Evolutionary conservation across 92 coral and sea anemone genomes (phyloP).

Genomic region (Umimayanthus kanabou): DNA sequence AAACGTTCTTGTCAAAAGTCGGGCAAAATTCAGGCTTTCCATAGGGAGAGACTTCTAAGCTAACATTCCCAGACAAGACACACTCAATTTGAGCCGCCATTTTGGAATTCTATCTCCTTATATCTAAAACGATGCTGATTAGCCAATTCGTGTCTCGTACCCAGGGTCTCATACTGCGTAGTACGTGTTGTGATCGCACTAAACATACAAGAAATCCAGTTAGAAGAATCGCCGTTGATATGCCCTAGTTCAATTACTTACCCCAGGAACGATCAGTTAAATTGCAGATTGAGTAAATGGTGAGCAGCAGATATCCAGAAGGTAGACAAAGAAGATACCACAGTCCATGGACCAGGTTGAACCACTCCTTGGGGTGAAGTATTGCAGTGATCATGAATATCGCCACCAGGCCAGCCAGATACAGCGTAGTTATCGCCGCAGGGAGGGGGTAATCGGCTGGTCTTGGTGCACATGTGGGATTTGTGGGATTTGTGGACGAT

Average conservation of each 20-base stretch:
- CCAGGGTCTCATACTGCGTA: too few relatives aligned
- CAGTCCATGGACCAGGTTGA: constrained; percentile 54
- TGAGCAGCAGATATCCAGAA: constrained; percentile 58
- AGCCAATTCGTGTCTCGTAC: too few relatives aligned
- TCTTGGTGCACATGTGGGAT: not conserved
- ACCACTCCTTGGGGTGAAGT: constrained; percentile 59
- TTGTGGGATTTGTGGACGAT: not conserved
- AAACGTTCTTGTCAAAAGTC: too few relatives aligned
- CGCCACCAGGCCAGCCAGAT: constrained; percentile 56
- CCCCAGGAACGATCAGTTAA: constrained; percentile 76
- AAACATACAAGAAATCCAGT: not conserved
- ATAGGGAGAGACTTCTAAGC: too few relatives aligned
- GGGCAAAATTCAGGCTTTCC: too few relatives aligned
- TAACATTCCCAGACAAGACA: too few relatives aligned
- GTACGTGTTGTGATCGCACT: too few relatives aligned
- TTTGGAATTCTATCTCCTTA: too few relatives aligned
- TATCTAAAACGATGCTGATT: too few relatives aligned
- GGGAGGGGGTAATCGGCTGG: constrained; percentile 49
- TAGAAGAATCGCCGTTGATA: too few relatives aligned
- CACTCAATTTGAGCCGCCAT: too few relatives aligned
- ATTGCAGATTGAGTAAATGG: constrained; percentile 59
- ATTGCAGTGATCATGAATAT: constrained; percentile 56
- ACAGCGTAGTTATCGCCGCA: constrained; percentile 50
- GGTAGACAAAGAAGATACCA: constrained; percentile 67
- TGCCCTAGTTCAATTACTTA: constrained; percentile 2